These are phyloP conservation scores for Lagodon rhomboides DNA, from an alignment of 2,797 vertebrate species.

Conservation along the genomic window DNA sequence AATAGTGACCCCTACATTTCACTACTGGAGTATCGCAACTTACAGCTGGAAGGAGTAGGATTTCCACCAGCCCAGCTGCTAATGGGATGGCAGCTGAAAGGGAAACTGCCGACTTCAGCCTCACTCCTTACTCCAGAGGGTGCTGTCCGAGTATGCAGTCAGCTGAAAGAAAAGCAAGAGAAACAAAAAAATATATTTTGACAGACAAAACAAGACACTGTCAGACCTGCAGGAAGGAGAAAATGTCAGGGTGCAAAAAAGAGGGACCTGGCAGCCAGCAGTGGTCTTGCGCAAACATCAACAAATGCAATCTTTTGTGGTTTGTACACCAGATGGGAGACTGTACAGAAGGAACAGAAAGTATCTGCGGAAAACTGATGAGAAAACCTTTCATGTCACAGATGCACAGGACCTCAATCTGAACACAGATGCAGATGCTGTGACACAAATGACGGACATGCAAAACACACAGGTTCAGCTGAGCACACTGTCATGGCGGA, in stretches of 20 bases:
- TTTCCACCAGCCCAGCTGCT: not conserved
- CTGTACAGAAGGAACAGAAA: not conserved
- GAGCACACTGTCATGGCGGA: no score
- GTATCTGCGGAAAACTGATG: not conserved
- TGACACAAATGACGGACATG: not conserved
- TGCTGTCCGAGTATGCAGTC: not conserved
- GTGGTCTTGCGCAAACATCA: conserved; percentile 4
- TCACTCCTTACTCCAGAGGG: not conserved
- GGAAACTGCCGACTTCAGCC: not conserved
- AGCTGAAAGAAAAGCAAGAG: not conserved
- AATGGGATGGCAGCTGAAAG: not conserved
- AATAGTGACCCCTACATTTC: not conserved
- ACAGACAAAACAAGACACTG: not conserved
- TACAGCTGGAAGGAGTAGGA: not conserved
- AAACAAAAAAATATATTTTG: not conserved
- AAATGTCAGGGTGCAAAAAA: conserved; percentile 2
- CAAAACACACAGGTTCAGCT: no score
- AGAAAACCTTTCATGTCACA: no score
- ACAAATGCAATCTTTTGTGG: not conserved
- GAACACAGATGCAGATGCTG: not conserved
- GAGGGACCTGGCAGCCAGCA: not conserved
- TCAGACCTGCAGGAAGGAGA: not conserved
- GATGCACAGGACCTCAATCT: no score
- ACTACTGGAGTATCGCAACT: not conserved
- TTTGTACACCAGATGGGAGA: not conserved